Evolutionary conservation across 2,797 vertebrate species (phyloP).

Genomic region (Adelosebastes latens): DNA sequence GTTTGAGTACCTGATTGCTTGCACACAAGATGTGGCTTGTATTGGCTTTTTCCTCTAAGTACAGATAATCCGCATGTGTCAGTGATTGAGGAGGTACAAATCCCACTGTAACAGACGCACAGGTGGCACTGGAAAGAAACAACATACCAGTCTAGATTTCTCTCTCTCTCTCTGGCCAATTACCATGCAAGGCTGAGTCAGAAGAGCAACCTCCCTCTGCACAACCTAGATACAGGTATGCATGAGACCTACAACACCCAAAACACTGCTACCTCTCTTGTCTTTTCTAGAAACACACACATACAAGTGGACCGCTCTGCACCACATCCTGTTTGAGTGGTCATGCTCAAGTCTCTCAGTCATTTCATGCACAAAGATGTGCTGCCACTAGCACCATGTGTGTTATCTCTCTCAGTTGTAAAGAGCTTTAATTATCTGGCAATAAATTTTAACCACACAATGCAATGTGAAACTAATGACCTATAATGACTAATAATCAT

Average conservation of each 20-base stretch:
- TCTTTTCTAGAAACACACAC: background rate
- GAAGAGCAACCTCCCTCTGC: conserved; percentile 39
- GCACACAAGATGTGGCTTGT: conserved; percentile 83
- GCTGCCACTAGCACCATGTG: background rate
- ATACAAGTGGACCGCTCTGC: conserved; percentile 26
- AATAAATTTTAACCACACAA: background rate
- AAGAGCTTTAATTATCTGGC: background rate
- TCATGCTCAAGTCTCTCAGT: conserved; percentile 24
- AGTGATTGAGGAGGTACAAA: conserved; percentile 88
- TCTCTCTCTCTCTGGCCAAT: conserved; percentile 35
- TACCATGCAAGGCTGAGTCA: conserved; percentile 49
- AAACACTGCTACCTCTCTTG: background rate
- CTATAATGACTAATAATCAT: background rate
- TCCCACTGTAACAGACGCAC: conserved; percentile 84
- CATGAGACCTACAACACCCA: conserved; percentile 32
- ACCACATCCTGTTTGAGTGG: conserved; percentile 59
- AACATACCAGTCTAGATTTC: conserved; percentile 74
- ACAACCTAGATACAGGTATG: conserved; percentile 48
- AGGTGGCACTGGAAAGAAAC: conserved; percentile 81
- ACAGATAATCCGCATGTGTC: conserved; percentile 87
- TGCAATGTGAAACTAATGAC: background rate
- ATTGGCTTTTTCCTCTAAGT: conserved; percentile 79
- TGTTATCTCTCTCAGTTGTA: background rate
- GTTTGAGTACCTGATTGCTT: conserved; percentile 75
- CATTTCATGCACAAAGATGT: conserved; percentile 12